Percentiles rank a stretch among this genome's conserved stretches.
Evolutionary conservation across 1,140 invertebrate genomes (phyloP).

Genomic region (Phymorhynchus buccinoides): DNA sequence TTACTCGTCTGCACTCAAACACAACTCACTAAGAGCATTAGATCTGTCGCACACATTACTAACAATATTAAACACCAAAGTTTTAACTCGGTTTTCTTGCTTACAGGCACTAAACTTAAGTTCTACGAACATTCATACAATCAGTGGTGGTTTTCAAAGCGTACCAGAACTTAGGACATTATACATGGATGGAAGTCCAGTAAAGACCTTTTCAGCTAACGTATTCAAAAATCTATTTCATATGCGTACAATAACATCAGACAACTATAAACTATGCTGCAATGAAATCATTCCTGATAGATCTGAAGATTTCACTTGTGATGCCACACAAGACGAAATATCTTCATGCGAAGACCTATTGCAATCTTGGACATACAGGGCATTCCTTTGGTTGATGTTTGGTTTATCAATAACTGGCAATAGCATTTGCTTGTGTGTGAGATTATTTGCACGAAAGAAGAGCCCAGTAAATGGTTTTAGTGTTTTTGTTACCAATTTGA

Average conservation of each 20-base stretch:
- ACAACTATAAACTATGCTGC: constrained; percentile 51
- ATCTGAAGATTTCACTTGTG: constrained; percentile 5
- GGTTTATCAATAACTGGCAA: constrained; percentile 49
- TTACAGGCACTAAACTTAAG: not conserved
- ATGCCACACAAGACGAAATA: constrained; percentile 42
- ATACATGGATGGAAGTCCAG: constrained; percentile 27
- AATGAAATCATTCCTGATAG: constrained; percentile 27
- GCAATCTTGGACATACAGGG: constrained; percentile 33
- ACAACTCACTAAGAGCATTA: not conserved
- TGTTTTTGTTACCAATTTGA: constrained; percentile 56
- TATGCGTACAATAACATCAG: constrained; percentile 32
- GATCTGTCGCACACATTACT: constrained; percentile 9
- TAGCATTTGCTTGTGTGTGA: constrained; percentile 44
- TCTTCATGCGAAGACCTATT: constrained; percentile 55
- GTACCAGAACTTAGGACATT: not conserved
- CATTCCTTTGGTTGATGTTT: constrained; percentile 48
- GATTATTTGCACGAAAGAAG: constrained; percentile 23
- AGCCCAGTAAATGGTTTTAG: constrained; percentile 42
- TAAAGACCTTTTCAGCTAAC: constrained; percentile 34
- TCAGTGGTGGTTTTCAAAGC: constrained; percentile 29
- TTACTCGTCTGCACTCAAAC: not conserved
- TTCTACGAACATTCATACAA: not conserved
- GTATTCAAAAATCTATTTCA: constrained; percentile 28
- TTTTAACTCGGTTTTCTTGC: constrained; percentile 21
- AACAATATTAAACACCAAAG: not conserved